Evolutionary conservation across 2,888 invertebrate genomes (phyloP).

Genomic region (Micropterix aruncella): DNA sequence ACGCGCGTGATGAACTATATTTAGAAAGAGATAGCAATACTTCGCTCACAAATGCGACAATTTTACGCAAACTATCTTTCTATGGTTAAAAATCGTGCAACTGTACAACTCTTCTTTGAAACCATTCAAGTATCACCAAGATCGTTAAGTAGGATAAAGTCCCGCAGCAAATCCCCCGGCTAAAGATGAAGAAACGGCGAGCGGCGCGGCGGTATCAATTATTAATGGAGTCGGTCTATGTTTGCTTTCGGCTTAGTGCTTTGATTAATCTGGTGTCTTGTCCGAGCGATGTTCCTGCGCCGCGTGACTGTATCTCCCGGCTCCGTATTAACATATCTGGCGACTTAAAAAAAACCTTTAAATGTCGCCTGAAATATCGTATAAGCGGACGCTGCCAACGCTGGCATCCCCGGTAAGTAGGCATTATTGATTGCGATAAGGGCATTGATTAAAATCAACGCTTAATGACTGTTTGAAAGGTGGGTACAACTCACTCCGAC

Average conservation of each 20-base stretch:
- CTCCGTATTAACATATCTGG: not conserved
- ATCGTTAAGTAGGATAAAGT: no score
- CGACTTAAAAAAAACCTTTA: not conserved
- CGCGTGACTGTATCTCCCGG: not conserved
- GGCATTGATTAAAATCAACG: not conserved
- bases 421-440: not conserved
- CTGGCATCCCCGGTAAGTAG: not conserved
- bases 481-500: not conserved
- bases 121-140: no score
- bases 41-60: no score
- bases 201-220: not conserved
- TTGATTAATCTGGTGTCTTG: slow-evolving; percentile 11
- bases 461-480: not conserved
- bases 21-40: no score
- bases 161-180: no score
- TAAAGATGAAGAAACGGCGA: not conserved
- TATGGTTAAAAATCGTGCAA: no score
- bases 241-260: slow-evolving; percentile 11
- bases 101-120: no score
- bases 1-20: no score
- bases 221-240: slow-evolving; percentile 12
- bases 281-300: not conserved
- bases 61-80: no score
- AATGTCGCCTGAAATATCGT: not conserved
- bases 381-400: no score